Evolutionary conservation across 1,140 invertebrate genomes (phyloP).

Genomic region (Adoxophyes honmai): DNA sequence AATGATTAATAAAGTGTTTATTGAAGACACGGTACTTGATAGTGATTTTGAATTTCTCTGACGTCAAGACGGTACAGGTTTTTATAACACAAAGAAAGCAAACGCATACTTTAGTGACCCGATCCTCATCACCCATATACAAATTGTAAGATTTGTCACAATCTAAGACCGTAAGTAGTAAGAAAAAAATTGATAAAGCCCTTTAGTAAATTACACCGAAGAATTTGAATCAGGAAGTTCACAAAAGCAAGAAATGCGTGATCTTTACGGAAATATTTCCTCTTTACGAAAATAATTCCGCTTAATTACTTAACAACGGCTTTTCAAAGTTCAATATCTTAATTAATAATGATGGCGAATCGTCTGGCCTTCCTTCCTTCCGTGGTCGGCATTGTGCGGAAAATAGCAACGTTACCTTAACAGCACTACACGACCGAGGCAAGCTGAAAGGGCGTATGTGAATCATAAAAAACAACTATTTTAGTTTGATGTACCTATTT

Average conservation of each 20-base stretch:
- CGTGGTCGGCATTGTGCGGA: conserved; percentile 35
- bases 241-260: neutral
- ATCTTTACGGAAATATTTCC: neutral
- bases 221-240: no score
- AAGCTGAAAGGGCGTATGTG: neutral
- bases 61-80: no score
- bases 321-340: conserved; percentile 9
- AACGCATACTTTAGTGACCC: no score
- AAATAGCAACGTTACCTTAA: conserved; percentile 39
- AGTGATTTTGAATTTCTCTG: no score
- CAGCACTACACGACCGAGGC: neutral
- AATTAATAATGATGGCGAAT: conserved; percentile 14
- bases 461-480: neutral
- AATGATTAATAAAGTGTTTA: no score
- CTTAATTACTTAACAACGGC: neutral
- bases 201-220: no score
- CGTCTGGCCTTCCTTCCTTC: conserved; percentile 51
- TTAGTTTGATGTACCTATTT: neutral
- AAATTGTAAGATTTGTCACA: no score
- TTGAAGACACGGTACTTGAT: no score
- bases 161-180: no score
- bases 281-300: neutral
- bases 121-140: no score
- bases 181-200: no score
- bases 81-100: no score